phyloP scores from a whole-genome alignment of 2,888 invertebrate genomes.

The Byasa hedistus region DNA sequence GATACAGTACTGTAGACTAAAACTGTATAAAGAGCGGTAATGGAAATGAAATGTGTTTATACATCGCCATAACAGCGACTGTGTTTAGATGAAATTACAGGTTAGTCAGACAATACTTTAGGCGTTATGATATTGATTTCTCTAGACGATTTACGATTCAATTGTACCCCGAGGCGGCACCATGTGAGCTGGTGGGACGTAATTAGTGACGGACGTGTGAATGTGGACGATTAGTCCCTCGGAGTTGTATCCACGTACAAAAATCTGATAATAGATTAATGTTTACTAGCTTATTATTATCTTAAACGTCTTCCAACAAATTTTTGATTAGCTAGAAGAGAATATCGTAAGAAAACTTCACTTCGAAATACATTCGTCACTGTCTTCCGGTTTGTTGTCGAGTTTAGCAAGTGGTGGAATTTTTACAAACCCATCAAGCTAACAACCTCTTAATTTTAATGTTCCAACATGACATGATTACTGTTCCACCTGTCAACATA shows the following conservation, averaged over 20 bases:
- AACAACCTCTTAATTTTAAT: too few species aligned
- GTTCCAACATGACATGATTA: too few species aligned
- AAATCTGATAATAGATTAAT: background rate
- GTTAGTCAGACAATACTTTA: constrained; percentile 59
- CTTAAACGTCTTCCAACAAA: background rate
- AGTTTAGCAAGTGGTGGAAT: too few species aligned
- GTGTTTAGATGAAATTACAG: constrained; percentile 40
- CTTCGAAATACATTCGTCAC: too few species aligned
- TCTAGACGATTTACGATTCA: constrained; percentile 52
- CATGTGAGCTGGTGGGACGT: constrained; percentile 33
- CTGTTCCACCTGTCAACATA: too few species aligned
- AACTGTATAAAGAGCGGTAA: background rate
- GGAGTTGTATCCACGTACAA: constrained; percentile 30
- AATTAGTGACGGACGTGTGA: constrained; percentile 33
- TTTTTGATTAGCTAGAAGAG: background rate
- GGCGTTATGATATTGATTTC: constrained; percentile 62
- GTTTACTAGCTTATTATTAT: background rate
- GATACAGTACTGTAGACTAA: background rate
- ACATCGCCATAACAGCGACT: background rate
- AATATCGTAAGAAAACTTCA: background rate
- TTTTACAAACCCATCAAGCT: too few species aligned
- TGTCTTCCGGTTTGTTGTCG: too few species aligned
- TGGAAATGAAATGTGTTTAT: constrained; percentile 7
- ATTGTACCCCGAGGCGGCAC: constrained; percentile 42
- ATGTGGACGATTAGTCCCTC: constrained; percentile 35